These are phyloP conservation scores for Cyrtodaria siliqua DNA, from an alignment of 2,888 invertebrate species.

Conservation along the genomic window DNA sequence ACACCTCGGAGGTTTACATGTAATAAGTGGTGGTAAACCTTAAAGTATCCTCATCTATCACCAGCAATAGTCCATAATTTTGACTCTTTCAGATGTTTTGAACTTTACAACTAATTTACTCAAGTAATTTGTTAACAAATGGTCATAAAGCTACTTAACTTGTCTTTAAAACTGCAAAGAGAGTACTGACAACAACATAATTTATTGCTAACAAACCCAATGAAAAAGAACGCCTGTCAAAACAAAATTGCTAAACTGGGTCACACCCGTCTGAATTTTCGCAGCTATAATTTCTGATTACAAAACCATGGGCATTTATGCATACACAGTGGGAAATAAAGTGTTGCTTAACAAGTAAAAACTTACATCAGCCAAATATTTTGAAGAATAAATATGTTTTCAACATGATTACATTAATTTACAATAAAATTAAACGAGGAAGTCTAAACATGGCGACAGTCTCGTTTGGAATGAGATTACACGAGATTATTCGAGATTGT, in stretches of 20 bases:
- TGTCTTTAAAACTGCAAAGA: too few species aligned
- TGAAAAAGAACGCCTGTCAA: slow-evolving; percentile 24
- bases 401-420: slow-evolving; percentile 12
- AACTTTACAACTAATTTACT: too few species aligned
- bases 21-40: too few species aligned
- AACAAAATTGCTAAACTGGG: slow-evolving; percentile 12
- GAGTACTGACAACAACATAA: too few species aligned
- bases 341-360: neutral
- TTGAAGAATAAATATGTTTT: slow-evolving; percentile 8
- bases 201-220: too few species aligned
- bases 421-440: slow-evolving; percentile 35
- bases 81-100: too few species aligned
- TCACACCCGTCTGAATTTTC: slow-evolving; percentile 22
- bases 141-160: too few species aligned
- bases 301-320: neutral
- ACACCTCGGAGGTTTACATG: too few species aligned
- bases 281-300: neutral
- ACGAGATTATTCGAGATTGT: slow-evolving; percentile 55
- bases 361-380: slow-evolving; percentile 13
- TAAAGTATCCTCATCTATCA: too few species aligned
- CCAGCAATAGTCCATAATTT: too few species aligned
- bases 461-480: slow-evolving; percentile 45
- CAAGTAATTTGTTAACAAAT: too few species aligned
- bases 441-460: slow-evolving; percentile 59
- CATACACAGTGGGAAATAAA: neutral